These are phyloP conservation scores for Metallyticus violacea DNA, from an alignment of 2,888 invertebrate genomes.

Conservation along the genomic window DNA sequence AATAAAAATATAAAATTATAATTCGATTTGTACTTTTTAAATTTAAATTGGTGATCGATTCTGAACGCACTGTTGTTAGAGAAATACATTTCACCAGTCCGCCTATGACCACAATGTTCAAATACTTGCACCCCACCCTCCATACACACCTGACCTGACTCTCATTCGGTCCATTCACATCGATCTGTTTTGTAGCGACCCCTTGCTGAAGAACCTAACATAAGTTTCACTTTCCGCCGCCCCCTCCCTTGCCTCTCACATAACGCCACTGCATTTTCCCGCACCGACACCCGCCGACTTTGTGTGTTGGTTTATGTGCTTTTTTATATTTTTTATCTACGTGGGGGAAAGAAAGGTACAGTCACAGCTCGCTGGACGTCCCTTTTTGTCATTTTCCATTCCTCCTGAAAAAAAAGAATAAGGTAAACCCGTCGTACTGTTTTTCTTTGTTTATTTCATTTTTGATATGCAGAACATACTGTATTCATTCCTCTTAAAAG, in stretches of 20 bases:
- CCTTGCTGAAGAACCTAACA: background rate
- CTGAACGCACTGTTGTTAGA: no score
- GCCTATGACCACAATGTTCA: background rate
- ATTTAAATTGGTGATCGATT: no score
- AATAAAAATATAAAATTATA: no score
- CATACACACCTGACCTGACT: background rate
- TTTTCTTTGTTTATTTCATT: background rate
- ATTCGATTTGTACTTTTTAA: no score
- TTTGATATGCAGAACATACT: background rate
- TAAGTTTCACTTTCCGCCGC: background rate
- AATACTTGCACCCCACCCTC: background rate
- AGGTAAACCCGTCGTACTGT: background rate
- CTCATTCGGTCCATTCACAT: background rate
- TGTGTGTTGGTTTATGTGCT: background rate
- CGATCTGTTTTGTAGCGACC: slow-evolving; percentile 3
- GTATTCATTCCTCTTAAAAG: background rate
- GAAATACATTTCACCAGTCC: background rate
- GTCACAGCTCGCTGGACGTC: no score
- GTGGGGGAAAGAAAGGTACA: background rate
- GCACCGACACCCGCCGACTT: background rate
- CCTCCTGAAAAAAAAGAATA: background rate
- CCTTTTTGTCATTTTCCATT: background rate
- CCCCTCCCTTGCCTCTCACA: background rate
- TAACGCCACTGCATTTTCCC: background rate
- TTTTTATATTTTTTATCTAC: background rate